Base-by-base conservation (phyloP, 2,888 invertebrate genomes). In the Uloborus plumipes region DNA sequence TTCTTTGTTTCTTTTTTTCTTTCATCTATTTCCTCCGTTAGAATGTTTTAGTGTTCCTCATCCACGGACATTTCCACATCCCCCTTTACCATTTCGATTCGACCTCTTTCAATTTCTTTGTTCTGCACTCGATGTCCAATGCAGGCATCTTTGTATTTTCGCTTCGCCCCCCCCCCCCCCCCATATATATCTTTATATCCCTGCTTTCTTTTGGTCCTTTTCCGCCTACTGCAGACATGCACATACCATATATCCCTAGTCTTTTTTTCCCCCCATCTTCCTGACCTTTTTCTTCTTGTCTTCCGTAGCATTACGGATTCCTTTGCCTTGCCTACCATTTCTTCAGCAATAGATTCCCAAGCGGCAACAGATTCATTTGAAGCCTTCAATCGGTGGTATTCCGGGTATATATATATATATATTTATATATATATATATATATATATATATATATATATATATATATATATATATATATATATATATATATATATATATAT, bases 311-410 rank as follows among this genome's bases (percentile, higher is more conserved):
- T 70, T 22, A 47, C 70, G 26, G 67, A 67, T 39, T 31, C 55
- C 51, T 53, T 62, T 69, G 70, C 53, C 76, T 67, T 51, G 18
- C n/a, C 26, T 39, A 53, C 62, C 22, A 22, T 31, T 61, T 61
- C 61, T 53, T 67, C 51, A n/a, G 67, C 67, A 26, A 67, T 61
- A 58, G 67, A 76, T 50, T 72, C 78, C 74, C 81, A 39, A 58
- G 81, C 62, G 74, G 81, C 80, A 80, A 80, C 80, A 80, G 80
- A 80, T 80, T 80, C 80, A 80, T 80, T 80, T 80, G 74, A 80
- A 59, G 74, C 61, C 22, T 66, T 62, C 74, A 64, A 58, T 73
- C 73, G 73, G 26, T 59, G 65, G 50, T 55, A 16, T 39, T 39
- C 39, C 39, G 39, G 39, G 7, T 39, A 39, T 39, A 39, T 39